Base-by-base conservation (phyloP, 2,888 invertebrate species). In the Drosophila subsilvestris region DNA sequence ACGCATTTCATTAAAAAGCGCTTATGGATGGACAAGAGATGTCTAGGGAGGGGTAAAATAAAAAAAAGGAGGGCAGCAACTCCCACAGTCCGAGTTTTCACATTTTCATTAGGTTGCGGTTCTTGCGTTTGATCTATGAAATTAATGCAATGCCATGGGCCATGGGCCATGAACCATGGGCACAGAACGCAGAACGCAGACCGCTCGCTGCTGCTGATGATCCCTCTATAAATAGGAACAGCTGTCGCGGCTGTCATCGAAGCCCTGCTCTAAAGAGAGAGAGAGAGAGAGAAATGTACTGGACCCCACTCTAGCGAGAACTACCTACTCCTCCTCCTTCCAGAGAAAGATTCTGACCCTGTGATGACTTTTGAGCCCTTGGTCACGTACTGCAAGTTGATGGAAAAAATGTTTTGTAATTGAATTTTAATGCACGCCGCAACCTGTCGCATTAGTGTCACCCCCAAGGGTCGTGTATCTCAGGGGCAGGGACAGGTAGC, bases 81-180 rank as follows among this genome's bases (percentile, higher is more conserved):
- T 58, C n/a, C n/a, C n/a, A n/a, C n/a, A n/a, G 58, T 47, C 59
- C 22, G 25, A 29, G 62, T 44, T 51, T 72, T 62, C 67, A 78
- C 76, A 72, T 79, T 83, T 83, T 83, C 81, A 81, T 84, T 86
- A 82, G 80, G 73, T 74, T 75, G 70, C 66, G 85, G 80, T 54
- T 80, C 82, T 68, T 75, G 81, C 79, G 79, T 86, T 88, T 88
- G 86, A 88, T 88, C 89, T 89, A 71, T 62, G 67, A 88, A 88
- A 88, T 88, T 89, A 88, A 88, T 88, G 87, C 88, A 86, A 75
- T 79, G 63, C 69, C 83, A 81, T 75, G 37, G 37, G 14, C 37
- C 14, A 27, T 27, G 27, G 27, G 27, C 27, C 8, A 27, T 27
- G 25, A 7, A 62, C 69, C 81, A 81, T 75, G 37, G 37, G 14